Evolutionary conservation across 2,113 vertebrate genomes (phyloP).

Genomic region (Oryzias melastigma): DNA sequence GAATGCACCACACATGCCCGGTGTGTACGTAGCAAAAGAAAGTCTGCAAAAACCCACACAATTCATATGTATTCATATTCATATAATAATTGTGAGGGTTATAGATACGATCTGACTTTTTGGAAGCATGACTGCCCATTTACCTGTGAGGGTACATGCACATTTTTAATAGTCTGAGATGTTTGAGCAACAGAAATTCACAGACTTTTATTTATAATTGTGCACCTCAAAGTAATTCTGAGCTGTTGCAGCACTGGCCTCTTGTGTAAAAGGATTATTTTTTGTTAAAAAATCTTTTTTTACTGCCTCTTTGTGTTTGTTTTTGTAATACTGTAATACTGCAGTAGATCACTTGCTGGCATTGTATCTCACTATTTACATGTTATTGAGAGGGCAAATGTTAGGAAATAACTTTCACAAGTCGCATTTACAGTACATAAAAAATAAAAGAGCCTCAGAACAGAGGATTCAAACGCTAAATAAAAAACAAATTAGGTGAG

Average conservation of each 20-base stretch:
- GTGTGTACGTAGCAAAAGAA: no score
- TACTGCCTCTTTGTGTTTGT: conserved; percentile 11
- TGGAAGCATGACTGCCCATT: no score
- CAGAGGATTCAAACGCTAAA: conserved; percentile 55
- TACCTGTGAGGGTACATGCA: no score
- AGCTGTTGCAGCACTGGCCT: not conserved
- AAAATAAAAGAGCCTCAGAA: conserved; percentile 56
- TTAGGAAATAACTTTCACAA: conserved; percentile 56
- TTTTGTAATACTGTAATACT: conserved; percentile 44
- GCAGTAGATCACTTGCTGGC: conserved; percentile 62
- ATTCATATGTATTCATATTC: no score
- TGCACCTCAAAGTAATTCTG: no score
- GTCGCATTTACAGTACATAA: conserved; percentile 68
- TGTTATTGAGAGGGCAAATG: conserved; percentile 45
- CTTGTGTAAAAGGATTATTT: conserved; percentile 38
- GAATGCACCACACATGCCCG: no score
- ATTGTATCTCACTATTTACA: conserved; percentile 66
- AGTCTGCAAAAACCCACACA: no score
- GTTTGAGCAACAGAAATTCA: no score
- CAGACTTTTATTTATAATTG: no score
- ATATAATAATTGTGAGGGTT: no score
- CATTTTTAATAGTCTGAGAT: no score
- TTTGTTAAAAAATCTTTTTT: conserved; percentile 33
- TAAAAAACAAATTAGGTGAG: conserved; percentile 62
- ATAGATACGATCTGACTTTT: no score